Evolutionary conservation across 2,888 invertebrate species (phyloP), one percentile per base, ranked within the genome.

Genomic region (Orthonevra nobilis): DNA sequence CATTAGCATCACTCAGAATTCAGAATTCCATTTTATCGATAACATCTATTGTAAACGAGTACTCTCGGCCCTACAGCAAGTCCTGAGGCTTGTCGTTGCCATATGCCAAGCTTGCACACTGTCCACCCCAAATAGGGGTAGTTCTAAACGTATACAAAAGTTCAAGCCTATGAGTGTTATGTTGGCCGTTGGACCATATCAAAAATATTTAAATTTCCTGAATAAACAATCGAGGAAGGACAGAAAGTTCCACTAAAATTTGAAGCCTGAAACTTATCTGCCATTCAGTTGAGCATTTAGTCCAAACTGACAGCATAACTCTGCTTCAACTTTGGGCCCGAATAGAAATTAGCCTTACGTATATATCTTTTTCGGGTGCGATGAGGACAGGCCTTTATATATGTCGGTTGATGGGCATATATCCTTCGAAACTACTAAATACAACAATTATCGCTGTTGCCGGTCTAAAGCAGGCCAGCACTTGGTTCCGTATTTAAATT

Each of bases 401-500:
- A 3, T 6, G 7, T 3, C 15, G 15, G 30, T 30, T 19, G 9
- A 30, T 42, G 36, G 20, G 36, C 36, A 34, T 69, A 70, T 77
- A 60, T 58, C 44, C 52, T n/a, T n/a, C n/a, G 44, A 58, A 70
- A 5, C 3, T 70, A 64, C 70, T 77, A 77, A 77, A 77, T 44
- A 70, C 63, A 70, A 77, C 75, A 70, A 77, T 77, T 70, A 70
- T 64, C 64, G 52, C 52, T 77, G 36, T 42, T 36, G 63, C 36
- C 30, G 34, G 44, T 58, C 42, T 10, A 40, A 36, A 32, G 42
- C 61, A 52, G 28, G 66, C 5, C 23, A 28, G 58, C 60, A 50
- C 69, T 68, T 42, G 34, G 63, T 42, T 52, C 82, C 82, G 81
- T 72, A 81, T 75, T 82, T 82, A 82, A 79, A 81, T 72, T 75